Conservation (phyloP, 2,888 invertebrate genomes). For the Anthophora plumipes region DNA sequence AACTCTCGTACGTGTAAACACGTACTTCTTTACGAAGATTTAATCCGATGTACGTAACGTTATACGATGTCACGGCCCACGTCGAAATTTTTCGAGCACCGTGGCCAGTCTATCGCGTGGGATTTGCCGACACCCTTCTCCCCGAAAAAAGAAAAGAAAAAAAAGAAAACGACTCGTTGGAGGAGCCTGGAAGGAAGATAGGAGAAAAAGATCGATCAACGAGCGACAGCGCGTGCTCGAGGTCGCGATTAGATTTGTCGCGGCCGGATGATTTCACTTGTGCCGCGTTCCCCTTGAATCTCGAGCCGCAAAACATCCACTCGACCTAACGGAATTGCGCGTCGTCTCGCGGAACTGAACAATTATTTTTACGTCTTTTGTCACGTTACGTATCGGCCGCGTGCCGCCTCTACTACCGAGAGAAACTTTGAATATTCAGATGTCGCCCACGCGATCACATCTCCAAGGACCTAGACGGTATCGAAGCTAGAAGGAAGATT, state of each 20-base stretch:
- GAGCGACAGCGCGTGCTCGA: background rate
- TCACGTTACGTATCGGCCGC: slow-evolving; percentile 76
- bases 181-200: slow-evolving; percentile 24
- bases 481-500: slow-evolving; percentile 54
- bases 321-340: slow-evolving; percentile 53
- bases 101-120: slow-evolving; percentile 49
- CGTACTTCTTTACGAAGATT: background rate
- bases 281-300: background rate
- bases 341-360: slow-evolving; percentile 49
- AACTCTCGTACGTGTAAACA: background rate
- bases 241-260: slow-evolving; percentile 9
- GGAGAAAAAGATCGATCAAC: slow-evolving; percentile 35
- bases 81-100: slow-evolving; percentile 29
- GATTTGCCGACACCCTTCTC: slow-evolving; percentile 47
- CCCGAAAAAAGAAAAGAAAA: background rate
- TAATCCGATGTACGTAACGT: slow-evolving; percentile 9
- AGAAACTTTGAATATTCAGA: slow-evolving; percentile 81
- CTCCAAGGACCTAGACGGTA: slow-evolving; percentile 60
- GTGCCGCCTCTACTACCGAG: slow-evolving; percentile 56
- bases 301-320: background rate
- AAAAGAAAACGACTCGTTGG: slow-evolving; percentile 13
- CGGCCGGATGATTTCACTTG: background rate
- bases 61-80: slow-evolving; percentile 51
- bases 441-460: slow-evolving; percentile 76
- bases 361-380: slow-evolving; percentile 77